These are phyloP conservation scores for Macrophya annulata DNA, from an alignment of 2,888 invertebrate genomes.

Conservation along the genomic window DNA sequence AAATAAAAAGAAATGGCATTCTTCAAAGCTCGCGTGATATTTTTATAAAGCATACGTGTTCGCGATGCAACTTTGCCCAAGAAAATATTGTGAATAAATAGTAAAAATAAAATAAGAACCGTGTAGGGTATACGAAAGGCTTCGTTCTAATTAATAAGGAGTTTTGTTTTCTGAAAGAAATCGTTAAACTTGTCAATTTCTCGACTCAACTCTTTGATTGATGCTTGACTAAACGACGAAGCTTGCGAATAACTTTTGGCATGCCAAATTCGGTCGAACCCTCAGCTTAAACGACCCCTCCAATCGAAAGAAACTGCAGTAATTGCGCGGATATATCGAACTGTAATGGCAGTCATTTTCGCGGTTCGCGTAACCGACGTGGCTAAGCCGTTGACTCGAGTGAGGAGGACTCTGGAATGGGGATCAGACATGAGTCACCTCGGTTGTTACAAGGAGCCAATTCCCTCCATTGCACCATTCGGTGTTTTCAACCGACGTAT, in stretches of 20 bases:
- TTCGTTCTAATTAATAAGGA: not conserved
- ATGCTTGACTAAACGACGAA: slow-evolving; percentile 1
- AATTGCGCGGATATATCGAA: slow-evolving; percentile 65
- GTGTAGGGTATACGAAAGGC: not conserved
- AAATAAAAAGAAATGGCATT: not conserved
- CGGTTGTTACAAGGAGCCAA: slow-evolving; percentile 47
- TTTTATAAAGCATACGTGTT: not conserved
- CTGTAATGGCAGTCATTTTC: slow-evolving; percentile 74
- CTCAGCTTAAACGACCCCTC: slow-evolving; percentile 23
- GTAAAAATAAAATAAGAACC: not conserved
- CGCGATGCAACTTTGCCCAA: not conserved
- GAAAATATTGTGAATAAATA: not conserved
- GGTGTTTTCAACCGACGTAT: slow-evolving; percentile 3
- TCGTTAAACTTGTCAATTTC: not conserved
- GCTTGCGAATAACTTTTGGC: not conserved
- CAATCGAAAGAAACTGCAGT: slow-evolving; percentile 44
- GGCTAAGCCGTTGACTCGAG: slow-evolving; percentile 73
- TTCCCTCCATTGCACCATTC: slow-evolving; percentile 10
- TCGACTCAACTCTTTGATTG: not conserved
- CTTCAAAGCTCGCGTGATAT: not conserved
- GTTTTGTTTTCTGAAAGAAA: not conserved
- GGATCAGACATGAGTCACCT: slow-evolving; percentile 75
- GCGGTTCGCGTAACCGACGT: slow-evolving; percentile 75
- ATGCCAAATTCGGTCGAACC: not conserved
- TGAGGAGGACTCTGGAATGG: slow-evolving; percentile 66